Percentiles rank a stretch among this genome's conserved stretches.
Conservation (phyloP, 2,797 vertebrate species). For the Mastacembelus armatus region DNA sequence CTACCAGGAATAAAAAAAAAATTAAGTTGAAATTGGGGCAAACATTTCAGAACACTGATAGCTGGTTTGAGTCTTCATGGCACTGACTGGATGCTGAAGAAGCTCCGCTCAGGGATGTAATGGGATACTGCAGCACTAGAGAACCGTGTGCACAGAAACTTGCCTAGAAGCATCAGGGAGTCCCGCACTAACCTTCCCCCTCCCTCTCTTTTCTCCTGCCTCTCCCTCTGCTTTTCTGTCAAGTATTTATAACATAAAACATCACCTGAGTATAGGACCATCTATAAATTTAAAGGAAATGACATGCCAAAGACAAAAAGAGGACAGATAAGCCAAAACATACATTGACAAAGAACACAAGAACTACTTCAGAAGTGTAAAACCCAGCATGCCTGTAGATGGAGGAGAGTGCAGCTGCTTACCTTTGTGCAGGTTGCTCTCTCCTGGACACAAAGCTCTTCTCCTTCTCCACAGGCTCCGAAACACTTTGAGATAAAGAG, state of each 20-base stretch:
- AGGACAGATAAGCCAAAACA: background rate
- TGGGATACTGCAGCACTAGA: constrained; percentile 84
- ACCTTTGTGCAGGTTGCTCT: constrained; percentile 72
- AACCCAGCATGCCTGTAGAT: constrained; percentile 12
- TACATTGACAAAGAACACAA: constrained; percentile 3
- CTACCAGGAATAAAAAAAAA: constrained; percentile 1
- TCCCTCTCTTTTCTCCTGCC: constrained; percentile 35
- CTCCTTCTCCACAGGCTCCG: constrained; percentile 62
- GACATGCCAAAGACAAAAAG: background rate
- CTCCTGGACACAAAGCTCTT: constrained; percentile 57
- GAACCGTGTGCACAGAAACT: constrained; percentile 85
- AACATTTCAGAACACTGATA: constrained; percentile 14
- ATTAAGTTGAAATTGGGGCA: background rate
- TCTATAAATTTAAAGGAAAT: background rate
- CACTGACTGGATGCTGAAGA: constrained; percentile 69
- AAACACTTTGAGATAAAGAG: constrained; percentile 84
- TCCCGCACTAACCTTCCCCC: constrained; percentile 77
- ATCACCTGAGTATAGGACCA: background rate
- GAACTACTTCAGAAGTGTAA: constrained; percentile 65
- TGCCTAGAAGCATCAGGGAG: constrained; percentile 82
- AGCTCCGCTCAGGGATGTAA: constrained; percentile 74
- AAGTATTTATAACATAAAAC: constrained; percentile 35
- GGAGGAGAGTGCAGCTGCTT: constrained; percentile 49
- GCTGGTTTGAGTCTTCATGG: constrained; percentile 36
- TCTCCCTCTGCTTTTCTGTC: constrained; percentile 34